Conservation (phyloP, 2,797 vertebrate species). For the Melanogrammus aeglefinus region DNA sequence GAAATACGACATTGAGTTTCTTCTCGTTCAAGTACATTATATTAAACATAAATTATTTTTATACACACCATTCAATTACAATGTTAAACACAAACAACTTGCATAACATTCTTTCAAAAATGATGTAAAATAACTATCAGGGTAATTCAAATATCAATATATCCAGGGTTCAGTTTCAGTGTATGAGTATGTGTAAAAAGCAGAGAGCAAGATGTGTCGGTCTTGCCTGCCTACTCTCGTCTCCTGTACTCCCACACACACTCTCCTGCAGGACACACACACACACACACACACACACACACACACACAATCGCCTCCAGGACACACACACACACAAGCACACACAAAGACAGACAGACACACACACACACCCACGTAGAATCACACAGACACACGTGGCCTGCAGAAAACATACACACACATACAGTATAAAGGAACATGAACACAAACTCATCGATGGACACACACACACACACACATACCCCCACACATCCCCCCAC, state of each 20-base stretch:
- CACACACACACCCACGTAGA: too few relatives aligned
- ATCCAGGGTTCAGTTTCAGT: not conserved
- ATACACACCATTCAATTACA: not conserved
- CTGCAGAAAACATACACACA: slow-evolving; percentile 1
- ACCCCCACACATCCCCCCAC: too few relatives aligned
- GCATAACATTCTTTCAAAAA: not conserved
- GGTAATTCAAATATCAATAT: not conserved
- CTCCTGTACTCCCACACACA: slow-evolving; percentile 16
- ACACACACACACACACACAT: too few relatives aligned
- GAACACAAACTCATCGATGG: too few relatives aligned
- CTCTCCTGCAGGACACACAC: slow-evolving; percentile 24
- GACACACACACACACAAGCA: not conserved
- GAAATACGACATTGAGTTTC: too few relatives aligned
- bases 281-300: slow-evolving; percentile 20
- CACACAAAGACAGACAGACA: too few relatives aligned
- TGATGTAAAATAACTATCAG: not conserved
- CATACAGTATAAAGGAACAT: slow-evolving; percentile 3
- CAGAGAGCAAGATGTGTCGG: slow-evolving; percentile 16
- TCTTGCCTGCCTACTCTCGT: slow-evolving; percentile 25
- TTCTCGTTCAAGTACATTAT: not conserved
- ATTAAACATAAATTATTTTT: not conserved
- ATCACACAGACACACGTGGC: too few relatives aligned
- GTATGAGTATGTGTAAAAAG: too few relatives aligned
- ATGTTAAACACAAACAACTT: not conserved
- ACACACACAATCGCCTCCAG: too few relatives aligned